phyloP scores from a whole-genome alignment of 2,888 invertebrate species.

The Eledona agricola region DNA sequence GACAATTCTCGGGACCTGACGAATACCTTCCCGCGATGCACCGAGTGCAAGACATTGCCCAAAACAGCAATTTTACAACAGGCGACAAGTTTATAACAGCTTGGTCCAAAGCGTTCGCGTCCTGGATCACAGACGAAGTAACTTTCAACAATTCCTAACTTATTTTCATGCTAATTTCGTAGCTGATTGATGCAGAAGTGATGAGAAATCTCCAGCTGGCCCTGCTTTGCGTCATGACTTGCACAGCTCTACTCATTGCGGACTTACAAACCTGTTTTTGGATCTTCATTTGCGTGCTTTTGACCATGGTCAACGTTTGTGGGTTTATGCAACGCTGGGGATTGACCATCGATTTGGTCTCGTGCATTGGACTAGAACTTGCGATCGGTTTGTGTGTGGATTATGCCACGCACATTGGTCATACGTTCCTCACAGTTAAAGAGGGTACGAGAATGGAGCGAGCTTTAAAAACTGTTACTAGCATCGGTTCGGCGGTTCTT shows the following conservation, averaged over 20 bases:
- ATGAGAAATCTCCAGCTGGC: slow-evolving; percentile 79
- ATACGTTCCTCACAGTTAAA: slow-evolving; percentile 76
- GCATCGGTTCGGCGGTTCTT: slow-evolving; percentile 80
- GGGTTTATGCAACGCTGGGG: slow-evolving; percentile 85
- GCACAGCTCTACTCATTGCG: slow-evolving; percentile 78
- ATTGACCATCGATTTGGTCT: slow-evolving; percentile 81
- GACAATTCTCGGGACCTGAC: slow-evolving; percentile 68
- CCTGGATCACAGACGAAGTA: slow-evolving; percentile 82
- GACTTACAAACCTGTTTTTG: slow-evolving; percentile 80
- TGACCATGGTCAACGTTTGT: slow-evolving; percentile 77
- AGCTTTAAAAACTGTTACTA: slow-evolving; percentile 71
- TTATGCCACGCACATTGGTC: slow-evolving; percentile 83
- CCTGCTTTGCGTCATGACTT: slow-evolving; percentile 80
- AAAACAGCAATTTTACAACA: slow-evolving; percentile 67
- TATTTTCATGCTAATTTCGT: slow-evolving; percentile 39
- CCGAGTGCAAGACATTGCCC: slow-evolving; percentile 67
- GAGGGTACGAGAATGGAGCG: slow-evolving; percentile 67
- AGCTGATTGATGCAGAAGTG: slow-evolving; percentile 77
- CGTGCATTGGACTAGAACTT: slow-evolving; percentile 81
- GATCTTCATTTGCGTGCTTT: slow-evolving; percentile 78
- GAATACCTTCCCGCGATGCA: slow-evolving; percentile 81
- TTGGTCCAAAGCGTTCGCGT: slow-evolving; percentile 77
- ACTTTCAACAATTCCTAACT: slow-evolving; percentile 7
- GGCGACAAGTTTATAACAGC: slow-evolving; percentile 72
- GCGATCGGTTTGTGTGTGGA: slow-evolving; percentile 86